A percentile compares a stretch with the other conserved stretches of the same genome.
These are phyloP conservation scores for Catharus ustulatus DNA, from an alignment of 2,797 vertebrate genomes.

Conservation along the genomic window DNA sequence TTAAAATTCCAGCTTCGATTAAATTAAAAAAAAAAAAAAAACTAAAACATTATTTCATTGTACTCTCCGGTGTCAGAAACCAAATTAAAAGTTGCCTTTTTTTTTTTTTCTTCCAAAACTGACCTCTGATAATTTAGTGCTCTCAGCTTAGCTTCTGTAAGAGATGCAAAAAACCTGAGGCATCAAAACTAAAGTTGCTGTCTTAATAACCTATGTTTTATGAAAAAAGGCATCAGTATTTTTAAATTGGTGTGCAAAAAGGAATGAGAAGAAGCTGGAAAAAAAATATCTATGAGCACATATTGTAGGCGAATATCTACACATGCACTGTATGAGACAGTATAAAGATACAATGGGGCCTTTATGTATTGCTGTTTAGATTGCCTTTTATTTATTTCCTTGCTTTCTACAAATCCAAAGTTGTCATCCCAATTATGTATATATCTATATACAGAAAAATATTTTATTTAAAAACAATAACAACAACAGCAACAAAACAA, in stretches of 20 bases:
- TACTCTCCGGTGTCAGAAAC: not conserved
- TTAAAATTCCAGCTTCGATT: not conserved
- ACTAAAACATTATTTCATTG: not conserved
- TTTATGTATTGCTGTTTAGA: not conserved
- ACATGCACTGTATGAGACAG: not conserved
- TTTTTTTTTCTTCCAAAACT: not conserved
- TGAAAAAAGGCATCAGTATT: not conserved
- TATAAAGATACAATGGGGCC: not conserved
- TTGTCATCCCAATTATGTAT: not conserved
- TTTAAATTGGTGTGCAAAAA: not conserved
- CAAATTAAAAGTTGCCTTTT: not conserved
- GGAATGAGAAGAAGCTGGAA: not conserved
- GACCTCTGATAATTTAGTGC: not conserved
- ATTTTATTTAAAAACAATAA: not conserved
- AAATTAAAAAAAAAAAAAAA: not conserved
- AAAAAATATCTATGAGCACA: not conserved
- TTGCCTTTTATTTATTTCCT: not conserved
- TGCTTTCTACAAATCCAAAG: not conserved
- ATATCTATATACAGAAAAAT: not conserved
- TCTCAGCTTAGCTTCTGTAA: not conserved
- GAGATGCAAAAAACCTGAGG: not conserved
- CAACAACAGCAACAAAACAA: too few species aligned
- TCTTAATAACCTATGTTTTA: not conserved
- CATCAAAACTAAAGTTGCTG: not conserved
- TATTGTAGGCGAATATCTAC: not conserved